phyloP scores from a whole-genome alignment of 2,888 invertebrate species.

The Parnassius glacialis region DNA sequence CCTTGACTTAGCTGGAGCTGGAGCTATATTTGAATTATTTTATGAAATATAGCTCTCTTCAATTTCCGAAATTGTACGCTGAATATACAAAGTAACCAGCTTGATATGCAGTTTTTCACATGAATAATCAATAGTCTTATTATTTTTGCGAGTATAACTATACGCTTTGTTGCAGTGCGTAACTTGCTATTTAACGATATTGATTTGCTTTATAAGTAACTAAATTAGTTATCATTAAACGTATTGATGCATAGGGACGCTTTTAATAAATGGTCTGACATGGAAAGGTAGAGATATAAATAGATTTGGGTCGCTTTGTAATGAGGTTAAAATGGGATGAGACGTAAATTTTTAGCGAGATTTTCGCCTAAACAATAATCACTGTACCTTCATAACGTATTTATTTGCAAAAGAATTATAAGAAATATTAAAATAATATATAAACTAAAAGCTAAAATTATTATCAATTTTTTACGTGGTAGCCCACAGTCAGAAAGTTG shows the following conservation, averaged over 20 bases:
- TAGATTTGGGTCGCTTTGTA: constrained; percentile 12
- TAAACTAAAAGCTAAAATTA: too few species aligned
- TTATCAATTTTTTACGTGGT: too few species aligned
- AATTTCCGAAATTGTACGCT: constrained; percentile 24
- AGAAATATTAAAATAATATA: too few species aligned
- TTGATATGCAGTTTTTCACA: constrained; percentile 8
- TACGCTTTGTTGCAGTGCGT: not conserved
- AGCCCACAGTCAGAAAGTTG: too few species aligned
- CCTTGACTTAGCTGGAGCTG: constrained; percentile 29
- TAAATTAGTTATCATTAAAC: constrained; percentile 11
- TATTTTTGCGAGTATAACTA: not conserved
- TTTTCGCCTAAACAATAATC: too few species aligned
- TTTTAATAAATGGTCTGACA: constrained; percentile 13
- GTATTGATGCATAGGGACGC: constrained; percentile 8
- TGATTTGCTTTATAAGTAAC: constrained; percentile 1
- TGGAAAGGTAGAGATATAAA: constrained; percentile 14
- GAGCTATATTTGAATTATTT: constrained; percentile 20
- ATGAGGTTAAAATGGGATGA: constrained; percentile 6
- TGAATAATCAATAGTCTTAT: not conserved
- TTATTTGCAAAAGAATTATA: too few species aligned
- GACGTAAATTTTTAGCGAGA: too few species aligned
- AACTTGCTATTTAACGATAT: not conserved
- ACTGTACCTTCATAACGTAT: too few species aligned
- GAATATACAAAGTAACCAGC: constrained; percentile 14
- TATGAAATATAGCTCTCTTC: constrained; percentile 23